Percentiles rank a stretch among this genome's conserved stretches.
Conservation (phyloP, 2,797 vertebrate genomes). For the Enteromius trimaculatus region DNA sequence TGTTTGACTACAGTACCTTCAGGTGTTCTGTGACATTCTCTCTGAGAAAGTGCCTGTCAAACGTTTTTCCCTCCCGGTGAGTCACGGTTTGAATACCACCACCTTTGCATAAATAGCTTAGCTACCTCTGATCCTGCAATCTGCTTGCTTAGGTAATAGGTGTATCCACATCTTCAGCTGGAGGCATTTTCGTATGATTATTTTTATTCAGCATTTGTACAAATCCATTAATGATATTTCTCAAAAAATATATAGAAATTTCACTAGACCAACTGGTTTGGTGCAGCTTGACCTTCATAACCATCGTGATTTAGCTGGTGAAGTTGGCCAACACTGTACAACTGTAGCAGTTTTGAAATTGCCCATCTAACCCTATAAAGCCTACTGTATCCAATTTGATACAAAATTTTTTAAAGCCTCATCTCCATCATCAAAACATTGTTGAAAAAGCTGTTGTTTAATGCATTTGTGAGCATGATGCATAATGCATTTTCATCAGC, state of each 20-base stretch:
- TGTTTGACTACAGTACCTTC: conserved; percentile 71
- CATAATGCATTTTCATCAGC: not conserved
- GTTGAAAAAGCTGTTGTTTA: not conserved
- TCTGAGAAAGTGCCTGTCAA: conserved; percentile 72
- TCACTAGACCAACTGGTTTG: not conserved
- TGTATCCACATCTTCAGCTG: conserved; percentile 12
- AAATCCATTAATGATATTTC: not conserved
- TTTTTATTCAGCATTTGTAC: not conserved
- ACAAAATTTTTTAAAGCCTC: not conserved
- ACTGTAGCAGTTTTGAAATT: not conserved
- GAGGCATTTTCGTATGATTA: not conserved
- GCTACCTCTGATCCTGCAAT: conserved; percentile 6
- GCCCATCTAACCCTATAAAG: not conserved
- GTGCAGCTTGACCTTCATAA: conserved; percentile 45
- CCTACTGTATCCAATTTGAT: not conserved
- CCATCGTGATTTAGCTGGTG: not conserved
- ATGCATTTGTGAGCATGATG: not conserved
- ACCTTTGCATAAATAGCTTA: conserved; percentile 24
- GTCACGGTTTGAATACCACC: conserved; percentile 45
- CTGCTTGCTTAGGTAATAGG: conserved; percentile 13
- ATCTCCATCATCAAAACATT: not conserved
- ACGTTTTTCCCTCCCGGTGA: conserved; percentile 55
- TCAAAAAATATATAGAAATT: not conserved
- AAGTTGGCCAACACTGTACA: not conserved
- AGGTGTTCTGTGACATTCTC: conserved; percentile 77